A percentile compares a stretch with the other conserved stretches of the same genome.
Evolutionary conservation across 1,140 invertebrate genomes (phyloP).

Genomic region (Babylonia areolata): DNA sequence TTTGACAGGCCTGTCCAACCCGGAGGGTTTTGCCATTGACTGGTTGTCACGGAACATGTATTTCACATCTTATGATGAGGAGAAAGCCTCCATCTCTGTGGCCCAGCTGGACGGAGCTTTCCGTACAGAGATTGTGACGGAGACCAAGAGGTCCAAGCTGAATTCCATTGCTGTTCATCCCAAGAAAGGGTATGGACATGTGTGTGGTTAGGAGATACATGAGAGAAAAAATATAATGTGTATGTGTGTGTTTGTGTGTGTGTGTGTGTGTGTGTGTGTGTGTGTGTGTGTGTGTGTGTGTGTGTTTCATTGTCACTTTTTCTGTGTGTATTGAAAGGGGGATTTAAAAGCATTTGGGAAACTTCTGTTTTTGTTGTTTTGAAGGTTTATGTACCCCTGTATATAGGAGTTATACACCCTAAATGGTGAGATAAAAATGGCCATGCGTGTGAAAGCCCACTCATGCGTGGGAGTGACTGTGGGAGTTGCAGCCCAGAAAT

Average conservation of each 20-base stretch:
- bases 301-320: too few species aligned
- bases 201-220: background rate
- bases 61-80: slow-evolving; percentile 78
- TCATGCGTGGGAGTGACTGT: too few species aligned
- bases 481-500: too few species aligned
- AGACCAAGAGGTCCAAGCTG: slow-evolving; percentile 64
- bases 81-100: slow-evolving; percentile 80
- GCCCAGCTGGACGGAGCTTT: slow-evolving; percentile 86
- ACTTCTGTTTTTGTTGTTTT: too few species aligned
- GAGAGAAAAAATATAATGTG: background rate
- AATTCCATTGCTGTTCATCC: slow-evolving; percentile 83
- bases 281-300: background rate
- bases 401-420: too few species aligned
- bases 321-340: background rate
- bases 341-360: too few species aligned
- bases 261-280: too few species aligned
- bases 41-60: slow-evolving; percentile 87
- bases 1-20: slow-evolving; percentile 62
- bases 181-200: slow-evolving; percentile 77
- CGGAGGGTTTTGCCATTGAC: slow-evolving; percentile 82
- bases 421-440: too few species aligned
- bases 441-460: too few species aligned
- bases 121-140: slow-evolving; percentile 75
- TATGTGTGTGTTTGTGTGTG: too few species aligned
- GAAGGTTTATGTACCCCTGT: too few species aligned